These are phyloP conservation scores for Iphiclides podalirius DNA, from an alignment of 2,888 invertebrate genomes.

Conservation along the genomic window DNA sequence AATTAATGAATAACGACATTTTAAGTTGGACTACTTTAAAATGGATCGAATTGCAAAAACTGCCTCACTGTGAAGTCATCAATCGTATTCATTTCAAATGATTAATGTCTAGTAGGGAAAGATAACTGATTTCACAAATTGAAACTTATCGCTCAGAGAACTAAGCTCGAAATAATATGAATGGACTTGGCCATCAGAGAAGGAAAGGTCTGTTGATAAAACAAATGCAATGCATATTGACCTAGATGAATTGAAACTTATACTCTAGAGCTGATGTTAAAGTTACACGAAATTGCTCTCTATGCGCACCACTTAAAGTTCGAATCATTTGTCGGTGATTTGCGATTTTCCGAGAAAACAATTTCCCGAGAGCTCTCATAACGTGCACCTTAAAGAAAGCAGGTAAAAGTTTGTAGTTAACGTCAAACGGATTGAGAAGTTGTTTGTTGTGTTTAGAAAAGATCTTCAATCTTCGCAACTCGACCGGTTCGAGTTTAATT, in stretches of 20 bases:
- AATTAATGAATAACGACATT: too few relatives aligned
- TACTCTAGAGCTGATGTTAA: slow-evolving; percentile 29
- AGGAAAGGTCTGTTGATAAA: slow-evolving; percentile 25
- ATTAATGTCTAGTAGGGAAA: background rate
- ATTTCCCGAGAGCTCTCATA: slow-evolving; percentile 42
- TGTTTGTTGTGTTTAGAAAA: slow-evolving; percentile 28
- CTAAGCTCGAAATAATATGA: slow-evolving; percentile 1
- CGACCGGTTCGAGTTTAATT: slow-evolving; percentile 9
- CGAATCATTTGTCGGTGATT: slow-evolving; percentile 27
- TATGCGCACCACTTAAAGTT: slow-evolving; percentile 27
- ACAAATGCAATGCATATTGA: slow-evolving; percentile 33
- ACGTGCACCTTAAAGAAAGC: slow-evolving; percentile 35
- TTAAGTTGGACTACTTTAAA: too few relatives aligned
- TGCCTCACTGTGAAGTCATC: slow-evolving; percentile 6
- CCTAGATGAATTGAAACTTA: slow-evolving; percentile 40
- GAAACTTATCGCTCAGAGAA: background rate
- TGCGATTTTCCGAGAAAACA: slow-evolving; percentile 38
- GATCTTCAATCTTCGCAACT: slow-evolving; percentile 27
- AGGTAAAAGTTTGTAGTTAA: slow-evolving; percentile 36
- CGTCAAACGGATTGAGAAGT: slow-evolving; percentile 37
- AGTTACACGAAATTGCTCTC: slow-evolving; percentile 26
- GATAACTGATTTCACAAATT: background rate
- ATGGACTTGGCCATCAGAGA: background rate
- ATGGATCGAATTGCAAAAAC: background rate
- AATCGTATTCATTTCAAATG: slow-evolving; percentile 11